phyloP scores from a whole-genome alignment of 2,797 vertebrate species.

The Hybognathus amarus region DNA sequence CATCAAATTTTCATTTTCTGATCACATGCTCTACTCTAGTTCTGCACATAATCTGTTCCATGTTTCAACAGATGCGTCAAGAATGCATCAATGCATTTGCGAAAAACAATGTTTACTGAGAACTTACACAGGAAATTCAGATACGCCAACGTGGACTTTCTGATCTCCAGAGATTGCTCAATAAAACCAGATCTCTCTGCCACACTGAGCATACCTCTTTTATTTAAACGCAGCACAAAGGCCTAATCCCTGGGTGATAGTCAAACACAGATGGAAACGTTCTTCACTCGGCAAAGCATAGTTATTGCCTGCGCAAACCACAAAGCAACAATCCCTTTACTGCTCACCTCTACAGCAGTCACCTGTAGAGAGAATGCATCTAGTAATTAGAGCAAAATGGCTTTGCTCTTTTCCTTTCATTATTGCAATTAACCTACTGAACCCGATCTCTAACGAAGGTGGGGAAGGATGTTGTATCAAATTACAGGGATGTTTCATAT shows the following conservation, averaged over 20 bases:
- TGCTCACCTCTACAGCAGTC: conserved; percentile 33
- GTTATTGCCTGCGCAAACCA: conserved; percentile 51
- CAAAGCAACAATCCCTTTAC: conserved; percentile 39
- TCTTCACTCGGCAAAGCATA: conserved; percentile 3
- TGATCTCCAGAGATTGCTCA: conserved; percentile 10
- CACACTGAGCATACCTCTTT: conserved; percentile 12
- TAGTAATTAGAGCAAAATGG: conserved; percentile 48
- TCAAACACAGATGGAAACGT: conserved; percentile 44
- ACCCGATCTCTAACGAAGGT: conserved; percentile 17
- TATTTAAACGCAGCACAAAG: conserved; percentile 26
- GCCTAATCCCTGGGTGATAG: conserved; percentile 27
- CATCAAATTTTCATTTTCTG: conserved; percentile 11
- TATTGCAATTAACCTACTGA: conserved; percentile 52
- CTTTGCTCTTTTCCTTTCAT: conserved; percentile 43
- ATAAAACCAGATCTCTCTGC: conserved; percentile 11
- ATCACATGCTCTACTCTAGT: conserved; percentile 1
- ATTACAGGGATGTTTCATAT: conserved; percentile 29
- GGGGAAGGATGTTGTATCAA: conserved; percentile 35
- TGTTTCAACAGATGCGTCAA: conserved; percentile 35
- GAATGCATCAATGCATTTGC: not conserved
- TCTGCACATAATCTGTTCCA: conserved; percentile 13
- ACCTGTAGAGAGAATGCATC: conserved; percentile 33
- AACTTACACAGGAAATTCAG: conserved; percentile 9
- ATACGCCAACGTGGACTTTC: not conserved
- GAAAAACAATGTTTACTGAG: not conserved